Percentiles rank a stretch among this genome's conserved stretches.
Conservation (phyloP, 2,797 vertebrate genomes). For the Macropus fuliginosus region DNA sequence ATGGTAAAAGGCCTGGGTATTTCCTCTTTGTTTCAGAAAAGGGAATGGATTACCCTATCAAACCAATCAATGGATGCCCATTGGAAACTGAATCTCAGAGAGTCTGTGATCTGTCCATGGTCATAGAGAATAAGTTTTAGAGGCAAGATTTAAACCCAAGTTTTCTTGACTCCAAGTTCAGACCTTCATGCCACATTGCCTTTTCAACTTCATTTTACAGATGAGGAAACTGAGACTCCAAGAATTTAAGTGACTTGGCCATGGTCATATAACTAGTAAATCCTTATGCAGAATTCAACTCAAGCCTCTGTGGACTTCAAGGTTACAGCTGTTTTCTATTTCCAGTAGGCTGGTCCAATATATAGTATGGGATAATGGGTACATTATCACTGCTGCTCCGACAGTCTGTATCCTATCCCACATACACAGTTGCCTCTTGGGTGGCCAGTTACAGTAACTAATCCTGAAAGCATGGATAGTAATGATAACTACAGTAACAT, state of each 20-base stretch:
- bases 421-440: not conserved
- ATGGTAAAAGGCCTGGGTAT: not conserved
- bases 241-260: not conserved
- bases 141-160: not conserved
- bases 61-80: not conserved
- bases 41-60: not conserved
- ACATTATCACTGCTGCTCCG: not conserved
- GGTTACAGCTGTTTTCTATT: not conserved
- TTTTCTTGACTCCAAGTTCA: not conserved
- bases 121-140: not conserved
- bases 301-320: not conserved
- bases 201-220: not conserved
- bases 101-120: not conserved
- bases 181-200: not conserved
- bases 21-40: not conserved
- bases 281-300: not conserved
- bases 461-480: not conserved
- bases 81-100: not conserved
- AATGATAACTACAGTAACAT: not conserved
- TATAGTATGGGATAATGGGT: not conserved
- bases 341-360: not conserved
- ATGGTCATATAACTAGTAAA: not conserved
- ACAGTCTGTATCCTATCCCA: not conserved
- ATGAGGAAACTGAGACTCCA: not conserved
- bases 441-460: not conserved